phyloP scores from a whole-genome alignment of 2,888 invertebrate genomes.

The Brachynemurus nebulosus region DNA sequence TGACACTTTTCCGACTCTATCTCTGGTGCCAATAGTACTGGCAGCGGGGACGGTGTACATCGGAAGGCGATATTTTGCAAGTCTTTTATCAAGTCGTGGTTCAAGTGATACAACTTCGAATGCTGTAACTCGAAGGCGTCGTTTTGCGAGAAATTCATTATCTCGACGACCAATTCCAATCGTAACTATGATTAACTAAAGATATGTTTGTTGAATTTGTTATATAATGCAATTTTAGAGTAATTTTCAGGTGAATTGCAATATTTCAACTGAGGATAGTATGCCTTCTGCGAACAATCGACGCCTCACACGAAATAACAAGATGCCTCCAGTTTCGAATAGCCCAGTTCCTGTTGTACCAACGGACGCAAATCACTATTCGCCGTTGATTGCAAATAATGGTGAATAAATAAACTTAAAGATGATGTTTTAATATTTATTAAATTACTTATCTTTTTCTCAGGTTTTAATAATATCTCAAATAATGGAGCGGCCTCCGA shows the following conservation, averaged over 20 bases:
- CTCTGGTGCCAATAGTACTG: conserved; percentile 10
- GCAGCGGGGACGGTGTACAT: conserved; percentile 9
- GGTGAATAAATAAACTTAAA: too few relatives aligned
- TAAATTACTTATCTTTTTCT: background rate
- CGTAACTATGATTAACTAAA: background rate
- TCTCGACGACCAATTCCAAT: conserved; percentile 6
- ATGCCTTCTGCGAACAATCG: conserved; percentile 6
- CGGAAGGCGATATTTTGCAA: conserved; percentile 10
- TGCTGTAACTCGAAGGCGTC: conserved; percentile 6
- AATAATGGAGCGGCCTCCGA: conserved; percentile 17
- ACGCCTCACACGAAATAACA: conserved; percentile 6
- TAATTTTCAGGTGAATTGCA: background rate
- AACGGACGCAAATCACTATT: conserved; percentile 24
- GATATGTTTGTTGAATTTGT: background rate
- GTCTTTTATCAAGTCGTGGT: background rate
- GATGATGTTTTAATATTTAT: background rate
- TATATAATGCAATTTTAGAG: background rate
- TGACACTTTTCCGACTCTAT: conserved; percentile 7
- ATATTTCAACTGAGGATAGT: background rate
- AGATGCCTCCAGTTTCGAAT: conserved; percentile 14
- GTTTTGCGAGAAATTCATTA: conserved; percentile 7
- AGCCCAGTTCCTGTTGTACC: conserved; percentile 23
- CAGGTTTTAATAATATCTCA: background rate
- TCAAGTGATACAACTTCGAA: conserved; percentile 6
- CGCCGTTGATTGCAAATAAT: conserved; percentile 17